Percentiles rank a stretch among this genome's conserved stretches.
phyloP scores from a whole-genome alignment of 2,888 invertebrate species.

The Tetanocera ferruginea region DNA sequence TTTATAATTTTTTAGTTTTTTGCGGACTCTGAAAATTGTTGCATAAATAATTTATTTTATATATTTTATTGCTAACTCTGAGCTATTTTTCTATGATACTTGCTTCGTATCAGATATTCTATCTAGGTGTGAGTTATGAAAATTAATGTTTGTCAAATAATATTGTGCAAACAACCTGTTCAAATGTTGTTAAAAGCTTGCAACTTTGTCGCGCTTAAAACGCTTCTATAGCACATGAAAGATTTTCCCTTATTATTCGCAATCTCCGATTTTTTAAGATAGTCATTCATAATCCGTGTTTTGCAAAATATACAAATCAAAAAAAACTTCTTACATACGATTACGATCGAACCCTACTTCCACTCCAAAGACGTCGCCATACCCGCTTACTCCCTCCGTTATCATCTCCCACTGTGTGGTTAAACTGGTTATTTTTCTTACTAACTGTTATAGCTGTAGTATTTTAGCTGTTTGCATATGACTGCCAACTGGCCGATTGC shows the following conservation, averaged over 20 bases:
- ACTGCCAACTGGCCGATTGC: background rate
- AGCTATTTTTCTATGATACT: background rate
- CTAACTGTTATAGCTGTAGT: background rate
- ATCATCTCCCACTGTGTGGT: background rate
- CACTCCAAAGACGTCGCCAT: background rate
- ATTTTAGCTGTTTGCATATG: background rate
- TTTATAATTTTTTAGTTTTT: too few species aligned
- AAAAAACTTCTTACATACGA: background rate
- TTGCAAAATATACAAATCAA: background rate
- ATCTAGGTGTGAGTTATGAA: background rate
- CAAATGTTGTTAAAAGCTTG: background rate
- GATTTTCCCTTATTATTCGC: background rate
- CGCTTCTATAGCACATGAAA: background rate
- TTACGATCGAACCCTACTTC: constrained; percentile 12
- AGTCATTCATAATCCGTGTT: background rate
- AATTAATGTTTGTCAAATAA: too few species aligned
- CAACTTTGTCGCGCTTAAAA: background rate
- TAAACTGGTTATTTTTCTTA: constrained; percentile 9
- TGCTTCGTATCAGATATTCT: background rate
- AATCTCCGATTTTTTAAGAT: background rate
- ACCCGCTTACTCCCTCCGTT: background rate
- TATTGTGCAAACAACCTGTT: background rate
- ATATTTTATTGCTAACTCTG: background rate
- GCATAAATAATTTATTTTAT: background rate
- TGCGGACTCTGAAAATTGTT: background rate